phyloP scores from a whole-genome alignment of 1,140 invertebrate species.

The Coptotermes formosanus region DNA sequence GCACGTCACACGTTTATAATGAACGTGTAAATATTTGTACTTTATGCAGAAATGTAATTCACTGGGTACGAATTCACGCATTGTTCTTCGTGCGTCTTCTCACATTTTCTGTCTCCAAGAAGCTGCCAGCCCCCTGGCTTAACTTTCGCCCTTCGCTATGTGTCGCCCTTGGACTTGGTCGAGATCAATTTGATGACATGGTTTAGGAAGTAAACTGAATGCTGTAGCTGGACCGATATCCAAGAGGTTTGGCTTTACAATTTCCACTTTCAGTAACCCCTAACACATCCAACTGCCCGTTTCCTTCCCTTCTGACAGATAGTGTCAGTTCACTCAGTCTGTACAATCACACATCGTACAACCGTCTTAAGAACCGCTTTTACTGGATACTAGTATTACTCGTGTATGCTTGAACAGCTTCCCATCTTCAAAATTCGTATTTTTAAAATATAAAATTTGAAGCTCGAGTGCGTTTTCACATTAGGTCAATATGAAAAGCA shows the following conservation, averaged over 20 bases:
- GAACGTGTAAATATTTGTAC: no score
- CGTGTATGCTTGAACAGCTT: no score
- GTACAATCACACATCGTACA: neutral
- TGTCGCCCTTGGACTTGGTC: neutral
- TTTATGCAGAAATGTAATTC: no score
- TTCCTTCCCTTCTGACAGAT: neutral
- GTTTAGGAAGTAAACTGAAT: neutral
- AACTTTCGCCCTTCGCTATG: neutral
- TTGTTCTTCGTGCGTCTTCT: no score
- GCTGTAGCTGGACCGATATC: neutral
- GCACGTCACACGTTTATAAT: no score
- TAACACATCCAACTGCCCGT: neutral
- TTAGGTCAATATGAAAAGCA: no score
- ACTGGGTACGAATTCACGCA: no score
- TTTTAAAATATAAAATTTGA: no score
- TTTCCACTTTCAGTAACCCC: conserved; percentile 10
- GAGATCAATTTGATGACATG: conserved; percentile 11
- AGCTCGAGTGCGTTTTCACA: no score
- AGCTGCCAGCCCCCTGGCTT: neutral
- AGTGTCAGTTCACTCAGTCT: neutral
- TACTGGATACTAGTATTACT: no score
- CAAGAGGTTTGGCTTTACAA: neutral
- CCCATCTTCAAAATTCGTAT: no score
- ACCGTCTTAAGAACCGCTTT: no score
- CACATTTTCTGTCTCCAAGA: neutral